Evolutionary conservation across 1,140 invertebrate species (phyloP).

Genomic region (Anastrepha obliqua): DNA sequence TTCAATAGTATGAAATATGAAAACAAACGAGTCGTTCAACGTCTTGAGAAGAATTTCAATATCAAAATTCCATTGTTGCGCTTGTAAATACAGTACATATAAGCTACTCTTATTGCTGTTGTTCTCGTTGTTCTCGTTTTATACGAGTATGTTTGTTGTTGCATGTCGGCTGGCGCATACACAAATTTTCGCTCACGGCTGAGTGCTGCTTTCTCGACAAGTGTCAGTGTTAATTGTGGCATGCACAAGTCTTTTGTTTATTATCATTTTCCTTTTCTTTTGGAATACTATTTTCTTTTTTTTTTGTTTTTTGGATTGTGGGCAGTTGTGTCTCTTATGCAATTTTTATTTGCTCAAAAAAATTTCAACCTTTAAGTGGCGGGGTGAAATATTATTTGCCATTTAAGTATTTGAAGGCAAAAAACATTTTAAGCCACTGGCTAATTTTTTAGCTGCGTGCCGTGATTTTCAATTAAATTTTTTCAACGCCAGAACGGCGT

Average conservation of each 20-base stretch:
- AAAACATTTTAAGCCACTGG: too few relatives aligned
- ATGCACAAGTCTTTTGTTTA: background rate
- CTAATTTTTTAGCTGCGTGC: too few relatives aligned
- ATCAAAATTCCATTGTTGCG: background rate
- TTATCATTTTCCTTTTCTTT: background rate
- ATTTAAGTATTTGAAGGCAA: too few relatives aligned
- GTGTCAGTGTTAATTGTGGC: background rate
- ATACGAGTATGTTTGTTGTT: background rate
- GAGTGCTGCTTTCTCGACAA: background rate
- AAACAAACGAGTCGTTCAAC: background rate
- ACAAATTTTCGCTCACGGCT: background rate
- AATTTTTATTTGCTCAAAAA: too few relatives aligned
- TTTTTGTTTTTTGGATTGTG: too few relatives aligned
- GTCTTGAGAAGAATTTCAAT: background rate
- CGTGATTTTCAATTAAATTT: too few relatives aligned
- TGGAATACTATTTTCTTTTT: too few relatives aligned
- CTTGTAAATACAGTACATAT: background rate
- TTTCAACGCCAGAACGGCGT: too few relatives aligned
- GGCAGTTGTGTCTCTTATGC: too few relatives aligned
- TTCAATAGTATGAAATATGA: background rate
- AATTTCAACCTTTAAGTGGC: too few relatives aligned
- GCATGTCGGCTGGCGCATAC: background rate
- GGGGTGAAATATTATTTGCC: too few relatives aligned
- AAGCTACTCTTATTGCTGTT: background rate
- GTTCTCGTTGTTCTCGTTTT: background rate